Conservation (phyloP, 2,888 invertebrate species). For the Dromius quadrimaculatus region DNA sequence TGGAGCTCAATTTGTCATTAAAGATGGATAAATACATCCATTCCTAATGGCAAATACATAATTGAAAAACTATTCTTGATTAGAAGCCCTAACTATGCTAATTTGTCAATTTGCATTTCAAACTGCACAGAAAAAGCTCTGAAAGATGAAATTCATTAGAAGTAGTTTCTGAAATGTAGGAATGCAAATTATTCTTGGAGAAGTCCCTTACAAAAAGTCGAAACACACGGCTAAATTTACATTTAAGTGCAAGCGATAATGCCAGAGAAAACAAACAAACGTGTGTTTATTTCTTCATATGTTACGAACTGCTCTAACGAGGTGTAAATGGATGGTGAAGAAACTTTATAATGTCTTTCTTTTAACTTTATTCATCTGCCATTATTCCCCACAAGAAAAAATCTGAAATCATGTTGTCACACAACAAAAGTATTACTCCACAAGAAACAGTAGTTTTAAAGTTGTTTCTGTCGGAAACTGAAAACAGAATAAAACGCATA, state of each 20-base stretch:
- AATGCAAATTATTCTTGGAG: constrained; percentile 31
- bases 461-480: constrained; percentile 12
- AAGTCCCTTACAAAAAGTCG: constrained; percentile 20
- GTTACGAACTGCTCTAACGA: neutral
- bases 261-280: constrained; percentile 32
- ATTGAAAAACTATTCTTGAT: too few relatives aligned
- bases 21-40: too few relatives aligned
- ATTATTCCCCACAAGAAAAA: constrained; percentile 9
- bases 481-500: constrained; percentile 25
- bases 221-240: constrained; percentile 28
- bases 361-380: too few relatives aligned
- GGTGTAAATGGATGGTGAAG: neutral
- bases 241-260: constrained; percentile 28
- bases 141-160: constrained; percentile 35
- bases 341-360: neutral
- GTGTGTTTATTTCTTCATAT: constrained; percentile 33
- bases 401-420: constrained; percentile 13
- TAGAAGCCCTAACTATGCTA: too few relatives aligned
- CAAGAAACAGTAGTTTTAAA: constrained; percentile 43
- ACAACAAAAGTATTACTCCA: constrained; percentile 31
- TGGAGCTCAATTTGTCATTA: too few relatives aligned
- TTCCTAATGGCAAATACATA: too few relatives aligned
- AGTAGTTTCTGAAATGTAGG: constrained; percentile 37
- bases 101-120: constrained; percentile 37
- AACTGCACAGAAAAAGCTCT: constrained; percentile 30